phyloP scores from a whole-genome alignment of 1,140 invertebrate genomes.

The Drosophila ercepeae region DNA sequence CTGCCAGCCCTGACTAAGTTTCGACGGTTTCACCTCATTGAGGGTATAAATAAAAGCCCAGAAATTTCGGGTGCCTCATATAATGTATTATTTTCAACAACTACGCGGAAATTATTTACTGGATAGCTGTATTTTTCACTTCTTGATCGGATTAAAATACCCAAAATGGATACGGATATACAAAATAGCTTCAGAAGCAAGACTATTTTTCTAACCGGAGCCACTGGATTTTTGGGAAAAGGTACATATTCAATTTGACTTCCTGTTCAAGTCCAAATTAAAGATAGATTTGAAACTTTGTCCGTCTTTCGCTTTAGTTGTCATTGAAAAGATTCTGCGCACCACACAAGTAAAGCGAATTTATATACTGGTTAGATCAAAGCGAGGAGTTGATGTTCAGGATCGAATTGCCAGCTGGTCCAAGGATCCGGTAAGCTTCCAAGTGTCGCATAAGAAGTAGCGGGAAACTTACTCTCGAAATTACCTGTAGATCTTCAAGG shows the following conservation, averaged over 20 bases:
- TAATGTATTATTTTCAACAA: not conserved
- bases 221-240: conserved; percentile 51
- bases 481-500: conserved; percentile 34
- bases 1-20: not conserved
- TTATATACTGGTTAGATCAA: conserved; percentile 90
- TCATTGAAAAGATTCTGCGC: conserved; percentile 92
- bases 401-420: conserved; percentile 88
- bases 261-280: not conserved
- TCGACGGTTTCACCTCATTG: not conserved
- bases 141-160: not conserved
- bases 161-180: conserved; percentile 47
- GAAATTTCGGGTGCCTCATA: not conserved
- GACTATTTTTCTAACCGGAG: conserved; percentile 47
- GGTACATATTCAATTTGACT: conserved; percentile 5
- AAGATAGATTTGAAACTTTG: not conserved
- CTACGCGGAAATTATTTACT: not conserved
- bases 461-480: not conserved
- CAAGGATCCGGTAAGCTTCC: conserved; percentile 81
- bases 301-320: conserved; percentile 66
- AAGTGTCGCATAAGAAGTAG: not conserved
- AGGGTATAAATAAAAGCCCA: not conserved
- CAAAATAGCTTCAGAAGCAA: conserved; percentile 40
- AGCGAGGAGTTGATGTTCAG: conserved; percentile 89
- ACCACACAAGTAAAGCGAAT: conserved; percentile 89
- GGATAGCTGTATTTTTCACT: not conserved